Conservation (phyloP, 1,140 invertebrate species). For the Brachionus sp. region DNA sequence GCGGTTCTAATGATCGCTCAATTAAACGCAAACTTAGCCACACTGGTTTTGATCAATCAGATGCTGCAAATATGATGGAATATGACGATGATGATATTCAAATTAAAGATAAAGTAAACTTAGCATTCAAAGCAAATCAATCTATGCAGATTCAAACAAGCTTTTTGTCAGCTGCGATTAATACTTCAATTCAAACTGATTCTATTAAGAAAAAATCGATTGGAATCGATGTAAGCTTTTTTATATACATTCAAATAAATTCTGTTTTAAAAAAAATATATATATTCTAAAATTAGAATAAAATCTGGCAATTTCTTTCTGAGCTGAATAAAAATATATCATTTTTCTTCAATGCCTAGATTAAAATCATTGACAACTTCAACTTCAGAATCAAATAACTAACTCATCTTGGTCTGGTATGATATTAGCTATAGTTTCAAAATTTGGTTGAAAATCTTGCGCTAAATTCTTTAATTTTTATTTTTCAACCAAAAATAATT, state of each 20-base stretch:
- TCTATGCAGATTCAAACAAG: constrained; percentile 32
- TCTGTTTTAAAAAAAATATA: background rate
- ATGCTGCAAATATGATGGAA: constrained; percentile 1
- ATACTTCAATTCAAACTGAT: constrained; percentile 16
- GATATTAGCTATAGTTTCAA: too few relatives aligned
- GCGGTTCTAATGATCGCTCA: background rate
- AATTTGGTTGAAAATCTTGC: too few relatives aligned
- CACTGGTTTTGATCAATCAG: background rate
- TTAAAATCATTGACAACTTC: too few relatives aligned
- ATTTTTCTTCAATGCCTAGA: too few relatives aligned
- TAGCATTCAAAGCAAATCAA: background rate
- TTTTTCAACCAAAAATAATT: too few relatives aligned
- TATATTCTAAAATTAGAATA: too few relatives aligned
- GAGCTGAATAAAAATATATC: too few relatives aligned
- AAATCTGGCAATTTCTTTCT: too few relatives aligned
- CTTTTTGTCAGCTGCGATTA: background rate
- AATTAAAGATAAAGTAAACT: background rate
- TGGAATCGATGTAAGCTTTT: constrained; percentile 8
- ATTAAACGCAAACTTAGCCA: constrained; percentile 15
- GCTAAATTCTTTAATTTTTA: too few relatives aligned
- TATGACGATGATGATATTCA: constrained; percentile 4
- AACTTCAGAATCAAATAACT: too few relatives aligned
- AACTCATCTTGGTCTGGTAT: too few relatives aligned
- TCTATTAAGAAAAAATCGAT: background rate
- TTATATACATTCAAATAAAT: background rate